These are phyloP conservation scores for Charina bottae DNA, from an alignment of 2,113 vertebrate species.

Conservation along the genomic window DNA sequence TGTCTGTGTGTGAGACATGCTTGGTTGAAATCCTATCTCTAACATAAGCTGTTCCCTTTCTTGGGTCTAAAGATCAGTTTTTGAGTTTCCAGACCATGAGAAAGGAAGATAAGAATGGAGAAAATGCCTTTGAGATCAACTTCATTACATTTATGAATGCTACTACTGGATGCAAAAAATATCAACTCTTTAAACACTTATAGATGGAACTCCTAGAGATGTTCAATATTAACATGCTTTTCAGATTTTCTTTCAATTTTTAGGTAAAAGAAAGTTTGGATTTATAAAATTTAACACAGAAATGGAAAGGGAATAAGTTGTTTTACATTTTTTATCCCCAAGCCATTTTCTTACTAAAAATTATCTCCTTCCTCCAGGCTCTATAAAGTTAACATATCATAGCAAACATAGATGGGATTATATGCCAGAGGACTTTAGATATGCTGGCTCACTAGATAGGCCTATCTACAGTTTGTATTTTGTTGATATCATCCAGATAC, in stretches of 20 bases:
- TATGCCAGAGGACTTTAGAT: background rate
- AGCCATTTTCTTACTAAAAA: background rate
- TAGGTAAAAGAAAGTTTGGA: background rate
- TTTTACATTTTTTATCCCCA: background rate
- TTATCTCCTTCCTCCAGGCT: background rate
- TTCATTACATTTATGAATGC: background rate
- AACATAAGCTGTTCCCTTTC: background rate
- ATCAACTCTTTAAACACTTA: background rate
- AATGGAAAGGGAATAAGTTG: background rate
- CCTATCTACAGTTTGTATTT: background rate
- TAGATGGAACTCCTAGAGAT: background rate
- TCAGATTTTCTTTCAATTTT: background rate
- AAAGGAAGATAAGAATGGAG: background rate
- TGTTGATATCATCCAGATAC: background rate
- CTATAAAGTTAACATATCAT: background rate
- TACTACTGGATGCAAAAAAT: background rate
- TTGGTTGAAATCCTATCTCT: too few species aligned
- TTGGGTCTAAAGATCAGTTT: background rate
- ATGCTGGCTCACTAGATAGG: background rate
- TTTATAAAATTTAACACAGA: background rate
- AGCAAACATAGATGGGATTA: background rate
- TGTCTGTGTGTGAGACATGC: too few species aligned
- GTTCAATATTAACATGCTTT: background rate
- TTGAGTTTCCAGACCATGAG: background rate
- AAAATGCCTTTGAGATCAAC: background rate